Evolutionary conservation across 1,140 invertebrate genomes (phyloP), one percentile per base, ranked within the genome.

Genomic region (Lepeophtheirus salmonis): DNA sequence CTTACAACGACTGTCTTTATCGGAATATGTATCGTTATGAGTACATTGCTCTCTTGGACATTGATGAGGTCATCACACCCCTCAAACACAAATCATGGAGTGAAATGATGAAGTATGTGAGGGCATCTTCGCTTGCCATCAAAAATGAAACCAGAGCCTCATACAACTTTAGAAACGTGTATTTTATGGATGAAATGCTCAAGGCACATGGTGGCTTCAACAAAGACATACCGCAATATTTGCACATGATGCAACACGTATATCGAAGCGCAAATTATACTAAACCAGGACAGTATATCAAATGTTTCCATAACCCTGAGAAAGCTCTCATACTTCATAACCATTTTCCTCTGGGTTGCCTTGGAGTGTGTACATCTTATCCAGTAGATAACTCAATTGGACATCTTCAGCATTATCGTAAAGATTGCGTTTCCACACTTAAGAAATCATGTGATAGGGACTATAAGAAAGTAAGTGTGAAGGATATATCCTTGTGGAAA

Each of bases 1-100:
- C 91, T 0, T 95, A 95, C 75, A 96, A 96, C 71, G 91, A 96
- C 69, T 96, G 91, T 67, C 75, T 96, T 3, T 95, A 96, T 72
- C 83, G 89, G 65, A 86, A 92, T 68, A 78, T 91, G 72, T 90
- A 91, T 68, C 76, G 80, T 48, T 94, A 92, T 69, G 80, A 88
- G 56, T 92, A 89, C 72, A 82, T 95, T 25, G 86, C 84, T 0
- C 72, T 96, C 13, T 72, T 95, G 20, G 91, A 96, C 67, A 86
- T 89, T 48, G 90, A 96, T 70, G 90, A 96, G 70, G 83, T 95
- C 41, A 92, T 95, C 63, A 89, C 95, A 81, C 90, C 90, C 1
- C 74, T 90, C 17, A 78, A 82, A 63, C 78, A 81, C 52, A 68
- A 71, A 0, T 79, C 73, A 0, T 96, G 89, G 89, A 77, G 76